These are phyloP conservation scores for Drosophila borealis DNA, from an alignment of 2,888 invertebrate genomes.

Conservation along the genomic window DNA sequence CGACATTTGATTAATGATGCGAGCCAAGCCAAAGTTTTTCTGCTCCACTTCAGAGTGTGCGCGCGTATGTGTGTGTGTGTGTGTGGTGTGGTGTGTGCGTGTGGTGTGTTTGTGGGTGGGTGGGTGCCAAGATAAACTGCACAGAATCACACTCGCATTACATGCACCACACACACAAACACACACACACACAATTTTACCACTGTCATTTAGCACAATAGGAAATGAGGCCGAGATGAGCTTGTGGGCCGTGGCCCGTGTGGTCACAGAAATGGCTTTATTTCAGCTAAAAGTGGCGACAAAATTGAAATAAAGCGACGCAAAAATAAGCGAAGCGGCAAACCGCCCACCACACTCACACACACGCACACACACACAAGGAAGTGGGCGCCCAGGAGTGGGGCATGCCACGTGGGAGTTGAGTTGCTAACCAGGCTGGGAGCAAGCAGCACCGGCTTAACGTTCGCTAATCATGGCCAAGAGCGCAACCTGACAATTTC, in stretches of 20 bases:
- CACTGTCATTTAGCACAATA: conserved; percentile 47
- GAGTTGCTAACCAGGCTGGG: conserved; percentile 6
- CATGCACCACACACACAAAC: background rate
- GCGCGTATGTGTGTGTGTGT: background rate
- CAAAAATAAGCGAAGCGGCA: conserved; percentile 46
- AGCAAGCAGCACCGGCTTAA: conserved; percentile 15
- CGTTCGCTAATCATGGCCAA: conserved; percentile 27
- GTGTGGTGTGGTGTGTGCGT: conserved; percentile 1
- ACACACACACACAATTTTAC: conserved; percentile 12
- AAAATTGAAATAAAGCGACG: conserved; percentile 62
- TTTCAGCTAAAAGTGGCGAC: conserved; percentile 50
- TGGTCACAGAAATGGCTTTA: conserved; percentile 47
- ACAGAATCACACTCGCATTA: conserved; percentile 11
- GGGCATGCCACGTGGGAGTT: conserved; percentile 18
- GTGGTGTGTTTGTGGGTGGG: background rate
- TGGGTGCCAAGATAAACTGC: conserved; percentile 9
- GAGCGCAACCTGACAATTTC: conserved; percentile 22
- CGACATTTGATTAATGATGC: conserved; percentile 68
- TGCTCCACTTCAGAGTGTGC: conserved; percentile 45
- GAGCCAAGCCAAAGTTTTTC: conserved; percentile 43
- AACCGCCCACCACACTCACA: conserved; percentile 30
- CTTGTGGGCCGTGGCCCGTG: conserved; percentile 12
- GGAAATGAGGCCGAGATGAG: conserved; percentile 37
- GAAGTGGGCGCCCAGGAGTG: background rate
- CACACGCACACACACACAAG: conserved; percentile 4